Evolutionary conservation across 1,140 invertebrate genomes (phyloP).

Genomic region (Chironomus striatipennis): DNA sequence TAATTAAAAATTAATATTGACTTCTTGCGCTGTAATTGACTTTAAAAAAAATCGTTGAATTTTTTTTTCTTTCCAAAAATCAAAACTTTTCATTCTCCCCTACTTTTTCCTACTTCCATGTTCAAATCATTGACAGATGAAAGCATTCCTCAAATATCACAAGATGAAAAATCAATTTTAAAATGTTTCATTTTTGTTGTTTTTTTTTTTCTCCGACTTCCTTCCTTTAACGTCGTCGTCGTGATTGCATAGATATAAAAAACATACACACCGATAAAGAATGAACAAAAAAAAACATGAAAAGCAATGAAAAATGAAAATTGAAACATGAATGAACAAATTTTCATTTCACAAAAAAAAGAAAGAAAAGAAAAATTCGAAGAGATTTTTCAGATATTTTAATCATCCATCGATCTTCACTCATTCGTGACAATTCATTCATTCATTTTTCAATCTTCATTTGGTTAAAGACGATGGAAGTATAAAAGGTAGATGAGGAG

Average conservation of each 20-base stretch:
- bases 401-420: neutral
- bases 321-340: conserved; percentile 14
- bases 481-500: neutral
- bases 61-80: neutral
- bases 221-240: neutral
- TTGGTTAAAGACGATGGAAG: too few relatives aligned
- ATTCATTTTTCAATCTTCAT: neutral
- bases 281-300: neutral
- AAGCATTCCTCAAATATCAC: neutral
- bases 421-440: conserved; percentile 1
- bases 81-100: neutral
- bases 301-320: conserved; percentile 2
- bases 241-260: too few relatives aligned
- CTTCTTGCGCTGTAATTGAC: too few relatives aligned
- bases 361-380: neutral
- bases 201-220: neutral
- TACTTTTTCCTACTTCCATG: neutral
- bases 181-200: neutral
- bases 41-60: too few relatives aligned
- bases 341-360: neutral
- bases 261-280: too few relatives aligned
- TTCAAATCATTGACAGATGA: conserved; percentile 6
- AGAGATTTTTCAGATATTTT: conserved; percentile 14
- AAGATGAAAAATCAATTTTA: neutral
- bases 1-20: too few relatives aligned